A percentile compares a stretch with the other conserved stretches of the same genome.
These are phyloP conservation scores for Scelioninae gen. 1 DNA, from an alignment of 2,888 invertebrate species.

Conservation along the genomic window DNA sequence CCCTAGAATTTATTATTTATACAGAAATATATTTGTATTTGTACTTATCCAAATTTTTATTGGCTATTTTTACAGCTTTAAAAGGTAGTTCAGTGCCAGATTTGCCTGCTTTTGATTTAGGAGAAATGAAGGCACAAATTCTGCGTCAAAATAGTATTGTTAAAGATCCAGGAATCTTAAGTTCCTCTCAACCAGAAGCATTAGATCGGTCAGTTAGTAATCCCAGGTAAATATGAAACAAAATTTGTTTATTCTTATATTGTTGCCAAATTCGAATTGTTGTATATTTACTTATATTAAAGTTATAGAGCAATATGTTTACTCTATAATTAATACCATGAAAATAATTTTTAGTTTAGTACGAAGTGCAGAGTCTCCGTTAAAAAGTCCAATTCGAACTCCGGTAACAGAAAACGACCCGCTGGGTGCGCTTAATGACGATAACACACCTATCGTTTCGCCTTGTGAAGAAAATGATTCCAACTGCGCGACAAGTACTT, in stretches of 20 bases:
- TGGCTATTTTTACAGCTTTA: slow-evolving; percentile 75
- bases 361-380: slow-evolving; percentile 80
- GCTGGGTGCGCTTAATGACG: slow-evolving; percentile 90
- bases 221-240: slow-evolving; percentile 75
- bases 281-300: too few relatives aligned
- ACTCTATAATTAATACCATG: too few relatives aligned
- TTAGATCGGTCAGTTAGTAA: slow-evolving; percentile 78
- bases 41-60: too few relatives aligned
- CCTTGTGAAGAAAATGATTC: slow-evolving; percentile 83
- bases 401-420: slow-evolving; percentile 97
- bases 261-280: not conserved
- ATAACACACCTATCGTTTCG: slow-evolving; percentile 82
- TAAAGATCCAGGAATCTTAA: slow-evolving; percentile 79
- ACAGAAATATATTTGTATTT: too few relatives aligned
- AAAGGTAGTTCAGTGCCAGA: slow-evolving; percentile 83
- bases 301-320: too few relatives aligned
- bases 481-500: slow-evolving; percentile 83
- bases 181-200: slow-evolving; percentile 77
- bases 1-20: too few relatives aligned
- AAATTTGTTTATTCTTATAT: not conserved
- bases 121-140: slow-evolving; percentile 80
- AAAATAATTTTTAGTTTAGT: slow-evolving; percentile 72
- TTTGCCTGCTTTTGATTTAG: slow-evolving; percentile 80
- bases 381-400: slow-evolving; percentile 86
- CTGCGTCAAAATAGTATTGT: slow-evolving; percentile 83